Evolutionary conservation across 1,140 invertebrate genomes (phyloP).

Genomic region (Orius laevigatus): DNA sequence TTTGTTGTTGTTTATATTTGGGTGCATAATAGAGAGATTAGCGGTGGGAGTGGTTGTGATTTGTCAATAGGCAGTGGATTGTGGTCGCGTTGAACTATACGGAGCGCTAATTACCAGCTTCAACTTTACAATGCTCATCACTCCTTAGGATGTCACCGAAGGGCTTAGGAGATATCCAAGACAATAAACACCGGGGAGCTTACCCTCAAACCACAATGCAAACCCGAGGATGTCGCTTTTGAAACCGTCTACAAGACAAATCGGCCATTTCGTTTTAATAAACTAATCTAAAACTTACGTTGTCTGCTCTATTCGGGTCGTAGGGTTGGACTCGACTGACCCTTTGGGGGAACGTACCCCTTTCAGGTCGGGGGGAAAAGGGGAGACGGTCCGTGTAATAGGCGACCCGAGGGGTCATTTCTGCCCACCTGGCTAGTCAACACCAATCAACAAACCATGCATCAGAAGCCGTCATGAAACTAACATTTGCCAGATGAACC

Average conservation of each 20-base stretch:
- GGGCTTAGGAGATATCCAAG: constrained; percentile 8
- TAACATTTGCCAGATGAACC: no score
- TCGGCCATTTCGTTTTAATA: no score
- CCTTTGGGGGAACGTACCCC: neutral
- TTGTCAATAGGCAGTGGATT: no score
- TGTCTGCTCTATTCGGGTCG: no score
- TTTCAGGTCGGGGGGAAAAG: no score
- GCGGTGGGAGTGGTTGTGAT: no score
- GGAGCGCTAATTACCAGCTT: constrained; percentile 9
- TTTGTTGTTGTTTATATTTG: no score
- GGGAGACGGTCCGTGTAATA: constrained; percentile 7
- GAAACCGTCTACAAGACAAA: no score
- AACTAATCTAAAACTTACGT: no score
- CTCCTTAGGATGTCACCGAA: constrained; percentile 9
- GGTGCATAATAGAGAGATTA: no score
- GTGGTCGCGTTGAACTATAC: no score
- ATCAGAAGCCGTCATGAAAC: neutral
- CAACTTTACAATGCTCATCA: constrained; percentile 10
- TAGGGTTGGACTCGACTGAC: neutral
- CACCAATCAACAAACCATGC: constrained; percentile 11
- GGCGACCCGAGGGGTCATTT: constrained; percentile 4
- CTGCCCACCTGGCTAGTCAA: constrained; percentile 10
- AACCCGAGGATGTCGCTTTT: no score
- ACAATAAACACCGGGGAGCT: constrained; percentile 1
- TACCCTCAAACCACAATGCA: neutral